A percentile compares a stretch with the other conserved stretches of the same genome.
Evolutionary conservation across 2,113 vertebrate species (phyloP).

Genomic region (Oncorhynchus kisutch): DNA sequence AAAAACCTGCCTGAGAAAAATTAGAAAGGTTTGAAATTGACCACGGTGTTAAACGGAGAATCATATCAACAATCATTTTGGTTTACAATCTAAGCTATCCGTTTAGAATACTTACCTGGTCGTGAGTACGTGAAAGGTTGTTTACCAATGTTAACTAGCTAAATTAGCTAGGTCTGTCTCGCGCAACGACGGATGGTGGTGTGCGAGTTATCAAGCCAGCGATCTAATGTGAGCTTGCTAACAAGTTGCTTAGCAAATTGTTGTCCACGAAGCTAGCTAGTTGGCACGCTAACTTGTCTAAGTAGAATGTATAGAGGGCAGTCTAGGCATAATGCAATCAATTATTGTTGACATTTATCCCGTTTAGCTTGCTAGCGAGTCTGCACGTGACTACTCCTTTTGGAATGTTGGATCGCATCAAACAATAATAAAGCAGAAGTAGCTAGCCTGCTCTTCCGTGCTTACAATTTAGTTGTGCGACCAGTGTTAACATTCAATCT

Average conservation of each 20-base stretch:
- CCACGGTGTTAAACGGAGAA: not conserved
- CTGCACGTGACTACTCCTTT: slow-evolving; percentile 1
- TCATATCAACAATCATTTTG: no score
- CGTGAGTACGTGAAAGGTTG: slow-evolving; percentile 49
- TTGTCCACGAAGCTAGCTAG: not conserved
- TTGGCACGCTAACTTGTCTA: no score
- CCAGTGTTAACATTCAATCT: not conserved
- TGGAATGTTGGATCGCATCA: slow-evolving; percentile 12
- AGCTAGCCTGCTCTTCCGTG: not conserved
- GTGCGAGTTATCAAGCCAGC: no score
- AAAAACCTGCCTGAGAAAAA: slow-evolving; percentile 11
- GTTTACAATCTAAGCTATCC: not conserved
- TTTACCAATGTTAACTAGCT: slow-evolving; percentile 58
- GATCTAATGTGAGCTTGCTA: not conserved
- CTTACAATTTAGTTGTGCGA: not conserved
- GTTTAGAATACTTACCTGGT: not conserved
- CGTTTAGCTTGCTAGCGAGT: not conserved
- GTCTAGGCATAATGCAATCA: no score
- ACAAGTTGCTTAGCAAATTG: not conserved
- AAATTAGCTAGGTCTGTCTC: slow-evolving; percentile 17
- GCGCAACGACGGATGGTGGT: not conserved
- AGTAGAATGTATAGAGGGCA: not conserved
- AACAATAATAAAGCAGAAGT: slow-evolving; percentile 8
- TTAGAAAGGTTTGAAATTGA: not conserved
- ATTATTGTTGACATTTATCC: not conserved